phyloP scores from a whole-genome alignment of 2,797 vertebrate genomes.

The Acipenser ruthenus region DNA sequence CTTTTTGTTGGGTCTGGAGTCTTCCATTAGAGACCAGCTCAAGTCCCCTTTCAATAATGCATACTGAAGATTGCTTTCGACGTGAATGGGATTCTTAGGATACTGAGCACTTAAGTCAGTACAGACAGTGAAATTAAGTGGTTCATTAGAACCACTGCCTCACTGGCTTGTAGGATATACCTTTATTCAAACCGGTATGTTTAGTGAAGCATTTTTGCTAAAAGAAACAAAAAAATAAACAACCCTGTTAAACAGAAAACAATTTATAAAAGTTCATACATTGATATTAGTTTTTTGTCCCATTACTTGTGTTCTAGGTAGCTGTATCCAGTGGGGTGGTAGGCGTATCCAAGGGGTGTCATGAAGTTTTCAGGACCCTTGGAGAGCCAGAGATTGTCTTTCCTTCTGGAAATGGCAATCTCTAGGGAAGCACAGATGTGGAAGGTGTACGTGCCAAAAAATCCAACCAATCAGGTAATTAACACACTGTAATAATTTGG shows the following conservation, averaged over 20 bases:
- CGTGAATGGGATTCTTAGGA: too few species aligned
- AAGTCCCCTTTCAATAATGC: too few species aligned
- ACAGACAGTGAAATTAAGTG: too few species aligned
- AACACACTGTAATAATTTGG: background rate
- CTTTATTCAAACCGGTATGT: too few species aligned
- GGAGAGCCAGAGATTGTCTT: slow-evolving; percentile 91
- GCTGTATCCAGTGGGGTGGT: slow-evolving; percentile 93
- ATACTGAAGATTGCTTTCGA: too few species aligned
- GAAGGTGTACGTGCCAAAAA: slow-evolving; percentile 86
- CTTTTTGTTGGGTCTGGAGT: too few species aligned
- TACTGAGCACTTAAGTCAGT: too few species aligned
- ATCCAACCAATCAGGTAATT: slow-evolving; percentile 78
- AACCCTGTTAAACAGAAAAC: background rate
- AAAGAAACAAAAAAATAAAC: background rate
- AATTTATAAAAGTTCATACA: background rate
- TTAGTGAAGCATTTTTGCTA: too few species aligned
- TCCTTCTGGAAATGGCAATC: slow-evolving; percentile 85
- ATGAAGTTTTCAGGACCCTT: slow-evolving; percentile 90
- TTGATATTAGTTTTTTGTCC: too few species aligned
- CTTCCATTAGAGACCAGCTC: too few species aligned
- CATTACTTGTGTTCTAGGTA: slow-evolving; percentile 62
- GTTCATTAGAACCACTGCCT: too few species aligned
- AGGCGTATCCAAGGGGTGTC: slow-evolving; percentile 77
- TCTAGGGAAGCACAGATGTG: slow-evolving; percentile 94
- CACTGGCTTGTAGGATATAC: too few species aligned